These are phyloP conservation scores for Hylaeus volcanicus DNA, from an alignment of 1,140 invertebrate genomes.

Conservation along the genomic window DNA sequence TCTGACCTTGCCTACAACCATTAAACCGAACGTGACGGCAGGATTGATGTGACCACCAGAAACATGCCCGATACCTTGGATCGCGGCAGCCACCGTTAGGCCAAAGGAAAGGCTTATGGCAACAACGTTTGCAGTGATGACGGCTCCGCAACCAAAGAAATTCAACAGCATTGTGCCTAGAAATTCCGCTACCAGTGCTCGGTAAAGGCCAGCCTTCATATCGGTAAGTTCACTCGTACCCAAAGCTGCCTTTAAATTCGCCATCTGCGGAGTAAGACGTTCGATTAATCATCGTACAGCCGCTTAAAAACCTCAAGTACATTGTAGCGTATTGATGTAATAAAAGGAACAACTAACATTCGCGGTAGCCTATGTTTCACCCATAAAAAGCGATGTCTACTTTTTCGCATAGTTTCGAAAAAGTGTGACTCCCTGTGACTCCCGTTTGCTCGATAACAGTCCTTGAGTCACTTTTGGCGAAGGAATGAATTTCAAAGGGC, in stretches of 20 bases:
- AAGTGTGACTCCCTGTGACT: too few species aligned
- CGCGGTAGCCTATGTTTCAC: neutral
- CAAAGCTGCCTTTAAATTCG: constrained; percentile 83
- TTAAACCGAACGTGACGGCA: constrained; percentile 90
- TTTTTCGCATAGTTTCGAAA: constrained; percentile 4
- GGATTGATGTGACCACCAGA: constrained; percentile 96
- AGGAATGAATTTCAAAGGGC: constrained; percentile 13
- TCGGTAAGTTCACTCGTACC: constrained; percentile 86
- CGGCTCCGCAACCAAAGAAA: constrained; percentile 91
- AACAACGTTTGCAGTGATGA: constrained; percentile 84
- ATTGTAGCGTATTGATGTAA: neutral
- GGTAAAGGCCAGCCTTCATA: constrained; percentile 82
- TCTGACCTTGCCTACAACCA: constrained; percentile 88
- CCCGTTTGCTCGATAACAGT: neutral
- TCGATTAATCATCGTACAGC: neutral
- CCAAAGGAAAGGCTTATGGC: constrained; percentile 94
- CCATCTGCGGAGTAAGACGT: constrained; percentile 16
- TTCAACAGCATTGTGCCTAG: constrained; percentile 90
- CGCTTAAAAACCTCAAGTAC: neutral
- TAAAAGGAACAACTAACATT: neutral
- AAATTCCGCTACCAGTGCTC: constrained; percentile 91
- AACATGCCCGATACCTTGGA: constrained; percentile 91
- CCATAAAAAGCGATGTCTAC: constrained; percentile 20
- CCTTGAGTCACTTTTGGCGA: constrained; percentile 18
- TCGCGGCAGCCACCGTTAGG: constrained; percentile 89